Conservation (phyloP, 2,113 vertebrate genomes). For the Apteryx owenii region DNA sequence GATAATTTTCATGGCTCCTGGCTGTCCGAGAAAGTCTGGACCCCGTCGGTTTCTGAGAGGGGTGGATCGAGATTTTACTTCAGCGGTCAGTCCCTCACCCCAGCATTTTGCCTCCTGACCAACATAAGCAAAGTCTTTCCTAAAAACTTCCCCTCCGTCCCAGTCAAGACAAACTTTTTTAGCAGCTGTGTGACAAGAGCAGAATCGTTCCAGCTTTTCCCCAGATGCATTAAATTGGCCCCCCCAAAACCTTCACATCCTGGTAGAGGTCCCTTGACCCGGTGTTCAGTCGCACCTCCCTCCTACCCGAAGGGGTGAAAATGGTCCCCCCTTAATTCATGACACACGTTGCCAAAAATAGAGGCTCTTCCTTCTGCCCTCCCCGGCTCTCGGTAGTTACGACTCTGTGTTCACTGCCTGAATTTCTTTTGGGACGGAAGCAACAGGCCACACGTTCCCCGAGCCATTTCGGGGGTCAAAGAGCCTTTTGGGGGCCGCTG, state of each 20-base stretch:
- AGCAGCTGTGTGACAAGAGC: background rate
- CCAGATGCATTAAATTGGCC: background rate
- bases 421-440: background rate
- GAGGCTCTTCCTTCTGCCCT: background rate
- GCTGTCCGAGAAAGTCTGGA: background rate
- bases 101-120: background rate
- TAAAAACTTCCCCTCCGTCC: background rate
- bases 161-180: conserved; percentile 9
- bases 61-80: background rate
- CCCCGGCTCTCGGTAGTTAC: rapidly evolving
- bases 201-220: background rate
- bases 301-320: rapidly evolving
- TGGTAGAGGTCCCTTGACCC: rapidly evolving
- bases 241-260: rapidly evolving
- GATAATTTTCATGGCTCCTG: background rate
- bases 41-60: rapidly evolving
- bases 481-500: background rate
- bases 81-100: background rate
- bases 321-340: background rate
- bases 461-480: rapidly evolving
- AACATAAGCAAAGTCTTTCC: background rate
- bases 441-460: background rate
- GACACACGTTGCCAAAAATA: background rate
- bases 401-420: rapidly evolving
- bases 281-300: background rate